Evolutionary conservation across 2,797 vertebrate genomes (phyloP).

Genomic region (Rachycentron canadum): DNA sequence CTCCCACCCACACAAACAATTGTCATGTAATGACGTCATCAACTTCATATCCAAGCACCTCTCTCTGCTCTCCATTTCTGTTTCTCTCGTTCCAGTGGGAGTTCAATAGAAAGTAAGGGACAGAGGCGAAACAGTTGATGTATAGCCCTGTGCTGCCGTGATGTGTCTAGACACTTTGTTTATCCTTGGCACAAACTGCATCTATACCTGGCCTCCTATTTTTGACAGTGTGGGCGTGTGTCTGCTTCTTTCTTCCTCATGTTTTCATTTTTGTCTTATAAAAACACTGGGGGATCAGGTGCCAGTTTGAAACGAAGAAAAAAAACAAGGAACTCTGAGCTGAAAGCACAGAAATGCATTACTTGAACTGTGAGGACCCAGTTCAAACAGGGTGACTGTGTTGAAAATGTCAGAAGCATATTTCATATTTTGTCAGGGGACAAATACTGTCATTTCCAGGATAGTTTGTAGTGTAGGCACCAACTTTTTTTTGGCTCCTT

Average conservation of each 20-base stretch:
- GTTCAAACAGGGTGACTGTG: slow-evolving; percentile 42
- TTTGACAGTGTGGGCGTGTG: slow-evolving; percentile 11
- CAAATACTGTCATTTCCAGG: slow-evolving; percentile 40
- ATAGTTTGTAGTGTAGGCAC: slow-evolving; percentile 14
- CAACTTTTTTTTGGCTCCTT: neutral
- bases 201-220: slow-evolving; percentile 23
- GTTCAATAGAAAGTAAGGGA: slow-evolving; percentile 13
- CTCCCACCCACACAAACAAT: neutral
- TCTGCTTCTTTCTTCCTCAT: slow-evolving; percentile 8
- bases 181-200: neutral
- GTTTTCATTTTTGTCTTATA: slow-evolving; percentile 16
- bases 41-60: neutral
- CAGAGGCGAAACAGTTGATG: slow-evolving; percentile 6
- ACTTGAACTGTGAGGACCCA: slow-evolving; percentile 21
- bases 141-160: slow-evolving; percentile 8
- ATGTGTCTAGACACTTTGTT: slow-evolving; percentile 18
- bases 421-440: slow-evolving; percentile 48
- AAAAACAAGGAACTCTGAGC: slow-evolving; percentile 7
- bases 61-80: neutral
- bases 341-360: slow-evolving; percentile 21
- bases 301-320: slow-evolving; percentile 23
- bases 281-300: slow-evolving; percentile 60
- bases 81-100: slow-evolving; percentile 17
- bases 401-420: slow-evolving; percentile 44
- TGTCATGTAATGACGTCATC: slow-evolving; percentile 10